Evolutionary conservation across 2,888 invertebrate genomes (phyloP), one percentile per base, ranked within the genome.

Genomic region (Neoscelio sp.): DNA sequence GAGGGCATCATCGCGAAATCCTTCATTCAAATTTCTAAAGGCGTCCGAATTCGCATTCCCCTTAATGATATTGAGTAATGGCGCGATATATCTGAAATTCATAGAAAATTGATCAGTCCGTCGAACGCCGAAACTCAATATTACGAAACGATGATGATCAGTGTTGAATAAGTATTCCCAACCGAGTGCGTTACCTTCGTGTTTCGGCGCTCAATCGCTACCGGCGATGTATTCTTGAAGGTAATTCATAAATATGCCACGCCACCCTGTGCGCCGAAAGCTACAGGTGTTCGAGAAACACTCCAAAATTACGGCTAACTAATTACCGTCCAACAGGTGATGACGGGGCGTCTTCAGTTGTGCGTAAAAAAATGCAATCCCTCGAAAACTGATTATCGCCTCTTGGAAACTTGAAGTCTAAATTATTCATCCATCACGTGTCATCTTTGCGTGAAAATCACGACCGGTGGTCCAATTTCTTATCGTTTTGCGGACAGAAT

Each of bases 271-370:
- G 67, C 70, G 65, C 67, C 71, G 64, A 77, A 79, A 78, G 78
- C 78, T 77, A 78, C 84, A 84, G 84, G 84, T 84, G 84, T 77
- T 76, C 80, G 74, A 56, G 58, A 48, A 64, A 62, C 74, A 62
- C 38, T 76, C 67, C 44, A 74, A 84, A 84, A 84, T 84, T 82
- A 82, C 79, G 76, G 68, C 58, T 78, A 73, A 81, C 82, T 85
- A 85, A 85, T 85, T 85, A 83, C 78, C 52, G 54, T 70, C 80
- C 82, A 84, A 84, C 85, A 85, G 84, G 83, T 84, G 84, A 83
- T 80, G 82, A 84, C 75, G 78, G 68, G 77, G 73, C 74, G 60
- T 77, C 71, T 46, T 64, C 44, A 60, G 10, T 56, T 67, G 48
- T 35, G 64, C 64, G 52, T n/a, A 74, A 74, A 64, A 73, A 78